Percentiles rank a stretch among this genome's conserved stretches.
These are phyloP conservation scores for Eulemur coronatus DNA, from an alignment of 2,797 vertebrate genomes.

Conservation along the genomic window DNA sequence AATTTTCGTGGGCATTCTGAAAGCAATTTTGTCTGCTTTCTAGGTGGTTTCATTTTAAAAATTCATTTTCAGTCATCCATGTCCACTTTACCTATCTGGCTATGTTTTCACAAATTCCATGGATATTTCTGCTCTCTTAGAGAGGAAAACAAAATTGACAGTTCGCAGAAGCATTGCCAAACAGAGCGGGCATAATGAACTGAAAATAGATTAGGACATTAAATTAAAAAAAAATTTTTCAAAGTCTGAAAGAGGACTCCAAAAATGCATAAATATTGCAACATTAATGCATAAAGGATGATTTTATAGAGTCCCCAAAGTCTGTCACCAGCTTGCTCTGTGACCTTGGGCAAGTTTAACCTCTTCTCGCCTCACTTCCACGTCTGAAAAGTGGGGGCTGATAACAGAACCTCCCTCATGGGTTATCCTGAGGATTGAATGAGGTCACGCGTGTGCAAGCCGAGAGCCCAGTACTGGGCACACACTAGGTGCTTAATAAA, in stretches of 20 bases:
- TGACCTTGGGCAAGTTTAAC: conserved; percentile 16
- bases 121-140: conserved; percentile 6
- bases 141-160: conserved; percentile 24
- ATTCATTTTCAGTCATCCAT: conserved; percentile 64
- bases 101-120: conserved; percentile 42
- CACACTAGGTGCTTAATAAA: not conserved
- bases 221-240: not conserved
- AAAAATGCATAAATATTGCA: not conserved
- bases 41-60: conserved; percentile 57
- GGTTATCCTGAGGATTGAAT: not conserved
- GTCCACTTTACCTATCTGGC: conserved; percentile 54
- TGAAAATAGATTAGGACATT: not conserved
- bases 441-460: not conserved
- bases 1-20: conserved; percentile 45
- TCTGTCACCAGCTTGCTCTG: not conserved
- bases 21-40: conserved; percentile 56
- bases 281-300: not conserved
- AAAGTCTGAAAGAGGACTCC: not conserved
- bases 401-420: not conserved
- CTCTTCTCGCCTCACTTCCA: not conserved
- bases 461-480: not conserved
- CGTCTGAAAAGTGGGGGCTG: not conserved
- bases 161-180: not conserved
- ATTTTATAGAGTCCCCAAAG: not conserved
- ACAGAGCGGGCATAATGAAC: not conserved